These are phyloP conservation scores for Parambassis ranga DNA, from an alignment of 2,797 vertebrate genomes.

Conservation along the genomic window DNA sequence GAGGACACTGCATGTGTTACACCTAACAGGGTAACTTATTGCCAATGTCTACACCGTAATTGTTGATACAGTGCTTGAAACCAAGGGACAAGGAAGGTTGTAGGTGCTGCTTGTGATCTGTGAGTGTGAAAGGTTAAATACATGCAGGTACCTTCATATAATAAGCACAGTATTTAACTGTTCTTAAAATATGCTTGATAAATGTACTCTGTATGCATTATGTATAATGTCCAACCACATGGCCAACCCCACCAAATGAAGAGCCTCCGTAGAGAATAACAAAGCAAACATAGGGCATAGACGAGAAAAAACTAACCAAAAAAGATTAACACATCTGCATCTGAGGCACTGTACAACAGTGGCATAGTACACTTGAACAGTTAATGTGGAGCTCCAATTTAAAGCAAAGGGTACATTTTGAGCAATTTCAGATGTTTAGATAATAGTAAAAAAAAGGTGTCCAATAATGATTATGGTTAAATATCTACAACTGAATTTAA, in stretches of 20 bases:
- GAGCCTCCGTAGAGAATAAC: slow-evolving; percentile 21
- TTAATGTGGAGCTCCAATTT: slow-evolving; percentile 13
- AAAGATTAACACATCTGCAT: slow-evolving; percentile 58
- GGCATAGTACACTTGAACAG: slow-evolving; percentile 8
- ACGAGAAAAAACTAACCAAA: slow-evolving; percentile 45
- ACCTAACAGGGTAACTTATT: too few relatives aligned
- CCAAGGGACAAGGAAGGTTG: not conserved
- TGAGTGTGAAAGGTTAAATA: not conserved
- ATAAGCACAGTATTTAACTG: not conserved
- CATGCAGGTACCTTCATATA: not conserved
- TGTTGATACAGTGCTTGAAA: not conserved
- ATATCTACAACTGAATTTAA: not conserved
- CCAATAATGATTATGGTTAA: slow-evolving; percentile 10
- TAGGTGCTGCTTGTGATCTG: not conserved
- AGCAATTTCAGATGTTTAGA: not conserved
- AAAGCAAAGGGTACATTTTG: not conserved
- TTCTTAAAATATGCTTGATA: not conserved
- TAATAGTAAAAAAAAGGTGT: slow-evolving; percentile 17
- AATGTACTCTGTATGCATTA: not conserved
- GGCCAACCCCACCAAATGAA: slow-evolving; percentile 40
- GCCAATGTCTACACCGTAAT: too few relatives aligned
- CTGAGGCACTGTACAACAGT: slow-evolving; percentile 12
- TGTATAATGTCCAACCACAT: slow-evolving; percentile 35
- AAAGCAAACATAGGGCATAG: slow-evolving; percentile 38
- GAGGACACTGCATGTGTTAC: too few relatives aligned